A percentile compares a stretch with the other conserved stretches of the same genome.
Conservation (phyloP, 2,797 vertebrate genomes). For the Picus viridis region DNA sequence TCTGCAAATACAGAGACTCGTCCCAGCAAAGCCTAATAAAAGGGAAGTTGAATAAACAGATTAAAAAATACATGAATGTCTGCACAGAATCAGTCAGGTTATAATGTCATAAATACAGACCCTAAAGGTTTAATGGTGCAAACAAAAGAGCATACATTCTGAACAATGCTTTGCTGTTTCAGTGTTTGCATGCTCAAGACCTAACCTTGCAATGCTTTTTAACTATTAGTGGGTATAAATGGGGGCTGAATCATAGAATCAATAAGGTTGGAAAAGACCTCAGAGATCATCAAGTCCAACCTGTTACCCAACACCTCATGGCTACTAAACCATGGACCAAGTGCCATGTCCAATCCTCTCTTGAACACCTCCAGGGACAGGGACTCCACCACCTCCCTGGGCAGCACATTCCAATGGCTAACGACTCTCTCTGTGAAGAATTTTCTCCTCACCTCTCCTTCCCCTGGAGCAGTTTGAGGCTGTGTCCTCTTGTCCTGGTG, state of each 20-base stretch:
- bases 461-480: too few species aligned
- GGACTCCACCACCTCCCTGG: too few species aligned
- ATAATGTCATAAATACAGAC: neutral
- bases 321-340: too few species aligned
- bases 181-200: neutral
- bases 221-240: neutral
- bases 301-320: too few species aligned
- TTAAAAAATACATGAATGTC: neutral
- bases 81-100: neutral
- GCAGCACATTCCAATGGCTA: too few species aligned
- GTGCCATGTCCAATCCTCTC: too few species aligned
- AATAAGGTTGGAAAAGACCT: too few species aligned
- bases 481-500: too few species aligned
- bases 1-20: neutral
- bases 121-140: neutral
- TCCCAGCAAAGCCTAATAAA: neutral
- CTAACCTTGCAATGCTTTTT: neutral
- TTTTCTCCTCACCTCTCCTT: too few species aligned
- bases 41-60: neutral
- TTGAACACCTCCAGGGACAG: too few species aligned
- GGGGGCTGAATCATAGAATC: neutral
- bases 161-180: neutral
- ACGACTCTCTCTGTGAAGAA: too few species aligned
- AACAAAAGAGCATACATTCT: neutral
- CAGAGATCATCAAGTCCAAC: too few species aligned